Evolutionary conservation across 2,888 invertebrate species (phyloP).

Genomic region (Sphinx pinastri): DNA sequence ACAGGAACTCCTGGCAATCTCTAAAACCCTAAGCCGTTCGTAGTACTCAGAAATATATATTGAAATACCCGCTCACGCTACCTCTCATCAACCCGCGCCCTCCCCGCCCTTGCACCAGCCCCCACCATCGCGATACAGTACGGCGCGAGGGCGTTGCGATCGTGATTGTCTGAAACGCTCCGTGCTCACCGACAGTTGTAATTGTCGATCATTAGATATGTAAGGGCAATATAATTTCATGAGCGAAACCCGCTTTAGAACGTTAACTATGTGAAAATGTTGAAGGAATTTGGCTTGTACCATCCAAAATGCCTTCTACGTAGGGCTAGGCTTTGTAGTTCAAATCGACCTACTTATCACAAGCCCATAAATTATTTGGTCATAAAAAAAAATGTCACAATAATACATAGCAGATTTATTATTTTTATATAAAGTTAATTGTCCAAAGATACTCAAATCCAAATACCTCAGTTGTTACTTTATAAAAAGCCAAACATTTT

Average conservation of each 20-base stretch:
- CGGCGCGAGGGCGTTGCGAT: slow-evolving; percentile 57
- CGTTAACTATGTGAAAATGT: not conserved
- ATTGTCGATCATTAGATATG: slow-evolving; percentile 60
- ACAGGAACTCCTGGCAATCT: too few relatives aligned
- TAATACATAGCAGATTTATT: too few relatives aligned
- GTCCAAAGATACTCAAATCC: too few relatives aligned
- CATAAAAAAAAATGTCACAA: too few relatives aligned
- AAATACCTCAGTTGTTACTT: too few relatives aligned
- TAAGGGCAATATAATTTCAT: slow-evolving; percentile 41
- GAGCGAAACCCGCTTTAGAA: slow-evolving; percentile 12
- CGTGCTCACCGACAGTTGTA: slow-evolving; percentile 49
- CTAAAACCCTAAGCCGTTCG: too few relatives aligned
- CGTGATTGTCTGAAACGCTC: slow-evolving; percentile 59
- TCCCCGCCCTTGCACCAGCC: slow-evolving; percentile 42
- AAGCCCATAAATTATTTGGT: too few relatives aligned
- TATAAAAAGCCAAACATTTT: too few relatives aligned
- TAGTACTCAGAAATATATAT: not conserved
- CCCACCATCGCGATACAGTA: slow-evolving; percentile 46
- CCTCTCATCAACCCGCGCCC: slow-evolving; percentile 1
- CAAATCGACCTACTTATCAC: too few relatives aligned
- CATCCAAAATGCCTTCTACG: too few relatives aligned
- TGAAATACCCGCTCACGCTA: not conserved
- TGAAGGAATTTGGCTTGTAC: not conserved
- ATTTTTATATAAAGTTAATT: too few relatives aligned
- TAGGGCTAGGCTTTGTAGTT: too few relatives aligned